A percentile compares a stretch with the other conserved stretches of the same genome.
These are phyloP conservation scores for Aleadryas rufinucha DNA, from an alignment of 2,113 vertebrate species.

Conservation along the genomic window DNA sequence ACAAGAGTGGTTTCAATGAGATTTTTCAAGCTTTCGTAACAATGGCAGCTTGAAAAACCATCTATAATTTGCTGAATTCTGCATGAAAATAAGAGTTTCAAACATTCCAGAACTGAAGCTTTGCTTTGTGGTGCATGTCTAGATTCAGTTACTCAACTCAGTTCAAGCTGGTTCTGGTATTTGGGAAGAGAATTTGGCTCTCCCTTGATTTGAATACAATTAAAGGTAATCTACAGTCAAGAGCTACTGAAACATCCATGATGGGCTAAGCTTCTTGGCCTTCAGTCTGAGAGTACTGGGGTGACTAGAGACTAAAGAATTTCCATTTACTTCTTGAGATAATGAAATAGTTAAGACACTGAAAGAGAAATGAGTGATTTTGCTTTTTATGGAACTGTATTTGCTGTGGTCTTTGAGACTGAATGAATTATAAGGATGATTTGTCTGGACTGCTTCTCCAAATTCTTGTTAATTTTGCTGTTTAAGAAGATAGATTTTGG, in stretches of 20 bases:
- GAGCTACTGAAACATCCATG: not conserved
- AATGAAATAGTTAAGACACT: not conserved
- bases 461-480: not conserved
- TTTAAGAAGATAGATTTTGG: not conserved
- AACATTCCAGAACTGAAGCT: not conserved
- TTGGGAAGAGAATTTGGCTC: not conserved
- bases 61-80: not conserved
- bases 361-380: not conserved
- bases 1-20: constrained; percentile 7
- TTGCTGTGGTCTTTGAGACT: not conserved
- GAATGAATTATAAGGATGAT: not conserved
- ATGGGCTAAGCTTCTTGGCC: not conserved
- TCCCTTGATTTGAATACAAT: not conserved
- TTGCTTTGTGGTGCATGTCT: not conserved
- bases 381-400: not conserved
- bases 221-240: not conserved
- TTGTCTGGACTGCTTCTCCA: not conserved
- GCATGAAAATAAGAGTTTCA: not conserved
- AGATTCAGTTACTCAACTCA: not conserved
- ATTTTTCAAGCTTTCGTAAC: not conserved
- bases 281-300: not conserved
- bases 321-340: not conserved
- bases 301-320: not conserved
- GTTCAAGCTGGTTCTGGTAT: not conserved
- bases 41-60: not conserved